Base-by-base conservation (phyloP, 2,113 vertebrate genomes). In the Macrotis lagotis region DNA sequence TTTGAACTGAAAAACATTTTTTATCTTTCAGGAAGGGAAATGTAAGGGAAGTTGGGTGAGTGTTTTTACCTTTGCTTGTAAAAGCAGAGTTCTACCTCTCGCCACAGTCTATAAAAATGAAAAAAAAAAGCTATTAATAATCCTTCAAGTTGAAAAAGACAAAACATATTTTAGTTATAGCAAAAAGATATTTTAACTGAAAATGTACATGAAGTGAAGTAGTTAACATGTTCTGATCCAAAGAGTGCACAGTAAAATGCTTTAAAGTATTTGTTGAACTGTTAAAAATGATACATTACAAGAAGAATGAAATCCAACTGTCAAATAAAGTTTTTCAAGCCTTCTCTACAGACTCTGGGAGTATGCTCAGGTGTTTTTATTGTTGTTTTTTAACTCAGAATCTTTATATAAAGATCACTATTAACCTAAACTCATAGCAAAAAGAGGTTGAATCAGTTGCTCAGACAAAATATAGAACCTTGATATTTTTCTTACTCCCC, bases 11-110 rank as follows among this genome's bases (percentile, higher is more conserved):
- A 37, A 4, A 91, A 28, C 19, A 51, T 2, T 24, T 83, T 83
- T 83, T 83, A 83, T 83, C 66, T 83, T 83, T 83, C 37, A 44
- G 53, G 2, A 51, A 50, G 14, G 11, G 5, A 4, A 74, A 26
- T 66, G 53, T 22, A 44, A 52, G 0, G 48, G 22, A 66, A 47
- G 19, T 0, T 25, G 50, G 50, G 0, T 53, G 7, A 47, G 47
- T 53, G 25, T 89, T 90, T 89, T 98, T 99, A 99, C 99, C 99
- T 99, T 99, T 96, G 99, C 99, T 98, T 99, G 99, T 97, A 99
- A 99, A 74, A 99, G 98, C 93, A 99, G 98, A n/a, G 99, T 98
- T 98, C 99, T 99, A 90, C 99, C 99, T 98, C 99, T 99, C 96
- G 98, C 99, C 95, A 99, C 98, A 89, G 99, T 99, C 99, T 99